Evolutionary conservation across 2,888 invertebrate genomes (phyloP).

Genomic region (Anthrax anthrax): DNA sequence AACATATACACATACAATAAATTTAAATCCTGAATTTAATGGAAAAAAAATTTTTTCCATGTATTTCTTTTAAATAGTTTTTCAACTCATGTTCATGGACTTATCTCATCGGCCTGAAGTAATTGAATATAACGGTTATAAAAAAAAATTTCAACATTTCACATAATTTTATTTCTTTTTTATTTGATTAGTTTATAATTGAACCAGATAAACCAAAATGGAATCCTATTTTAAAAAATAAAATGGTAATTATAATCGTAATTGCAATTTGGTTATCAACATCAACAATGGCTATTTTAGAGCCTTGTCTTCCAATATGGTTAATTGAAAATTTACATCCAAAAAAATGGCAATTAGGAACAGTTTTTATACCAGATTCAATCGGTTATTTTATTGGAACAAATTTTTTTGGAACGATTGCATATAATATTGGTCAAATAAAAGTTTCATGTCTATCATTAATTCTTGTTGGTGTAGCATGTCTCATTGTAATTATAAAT

Average conservation of each 20-base stretch:
- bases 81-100: slow-evolving; percentile 28
- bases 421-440: slow-evolving; percentile 50
- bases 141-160: not conserved
- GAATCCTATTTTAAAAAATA: slow-evolving; percentile 44
- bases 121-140: not conserved
- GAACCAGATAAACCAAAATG: slow-evolving; percentile 33
- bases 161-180: not conserved
- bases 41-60: too few relatives aligned
- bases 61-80: slow-evolving; percentile 13
- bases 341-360: slow-evolving; percentile 55
- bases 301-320: slow-evolving; percentile 74
- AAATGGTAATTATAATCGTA: slow-evolving; percentile 45
- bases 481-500: slow-evolving; percentile 39
- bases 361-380: slow-evolving; percentile 75
- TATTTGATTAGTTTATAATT: slow-evolving; percentile 11
- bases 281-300: slow-evolving; percentile 67
- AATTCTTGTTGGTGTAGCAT: slow-evolving; percentile 47
- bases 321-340: slow-evolving; percentile 39
- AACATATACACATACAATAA: too few relatives aligned
- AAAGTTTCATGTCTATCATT: slow-evolving; percentile 47
- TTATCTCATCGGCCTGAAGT: slow-evolving; percentile 27
- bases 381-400: slow-evolving; percentile 70
- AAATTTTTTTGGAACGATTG: slow-evolving; percentile 56
- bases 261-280: slow-evolving; percentile 65
- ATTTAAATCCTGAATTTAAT: too few relatives aligned